Percentiles rank a stretch among this genome's conserved stretches.
Evolutionary conservation across 1,140 invertebrate genomes (phyloP).

Genomic region (Sycophaga agraensis): DNA sequence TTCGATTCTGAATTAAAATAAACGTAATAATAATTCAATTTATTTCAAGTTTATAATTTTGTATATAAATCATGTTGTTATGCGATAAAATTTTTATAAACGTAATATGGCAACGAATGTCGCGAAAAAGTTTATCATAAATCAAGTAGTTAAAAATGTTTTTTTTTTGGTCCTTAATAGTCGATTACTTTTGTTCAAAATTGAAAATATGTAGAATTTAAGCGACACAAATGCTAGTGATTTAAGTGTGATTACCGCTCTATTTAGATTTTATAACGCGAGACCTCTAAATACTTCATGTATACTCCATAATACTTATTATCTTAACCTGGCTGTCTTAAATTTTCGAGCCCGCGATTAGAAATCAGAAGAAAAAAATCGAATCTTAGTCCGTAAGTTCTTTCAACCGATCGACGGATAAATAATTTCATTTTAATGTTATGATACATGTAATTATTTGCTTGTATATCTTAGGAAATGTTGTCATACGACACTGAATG

Average conservation of each 20-base stretch:
- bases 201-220: constrained; percentile 5
- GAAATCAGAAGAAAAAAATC: neutral
- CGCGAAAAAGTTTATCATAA: neutral
- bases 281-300: constrained; percentile 9
- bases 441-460: too few species aligned
- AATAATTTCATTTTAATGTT: too few species aligned
- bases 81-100: constrained; percentile 1
- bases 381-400: constrained; percentile 18
- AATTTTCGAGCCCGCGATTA: neutral
- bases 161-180: neutral
- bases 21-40: too few species aligned
- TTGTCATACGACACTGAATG: too few species aligned
- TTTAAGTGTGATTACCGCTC: constrained; percentile 9
- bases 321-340: constrained; percentile 10
- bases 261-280: constrained; percentile 21
- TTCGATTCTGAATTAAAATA: too few species aligned
- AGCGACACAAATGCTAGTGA: neutral
- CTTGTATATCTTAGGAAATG: too few species aligned
- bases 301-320: constrained; percentile 14
- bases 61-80: constrained; percentile 10
- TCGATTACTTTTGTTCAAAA: neutral
- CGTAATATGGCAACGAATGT: constrained; percentile 2
- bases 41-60: neutral
- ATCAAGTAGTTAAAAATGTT: too few species aligned
- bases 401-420: constrained; percentile 24